A percentile compares a stretch with the other conserved stretches of the same genome.
phyloP scores from a whole-genome alignment of 2,888 invertebrate species.

The Andrena bucephala region DNA sequence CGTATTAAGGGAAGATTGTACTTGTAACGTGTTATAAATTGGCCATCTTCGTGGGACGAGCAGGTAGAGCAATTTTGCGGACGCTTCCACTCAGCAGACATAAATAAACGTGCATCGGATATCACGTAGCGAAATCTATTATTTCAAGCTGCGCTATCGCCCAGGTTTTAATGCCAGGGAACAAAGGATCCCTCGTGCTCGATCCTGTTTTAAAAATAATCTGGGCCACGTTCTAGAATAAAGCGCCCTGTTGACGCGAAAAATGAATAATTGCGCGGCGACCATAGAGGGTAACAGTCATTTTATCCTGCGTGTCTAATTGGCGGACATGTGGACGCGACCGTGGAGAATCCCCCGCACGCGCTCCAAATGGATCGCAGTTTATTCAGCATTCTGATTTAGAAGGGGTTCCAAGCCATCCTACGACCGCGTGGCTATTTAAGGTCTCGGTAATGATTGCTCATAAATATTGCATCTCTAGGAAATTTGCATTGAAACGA shows the following conservation, averaged over 20 bases:
- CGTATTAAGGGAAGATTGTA: constrained; percentile 71
- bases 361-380: constrained; percentile 74
- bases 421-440: constrained; percentile 78
- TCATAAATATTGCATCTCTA: constrained; percentile 25
- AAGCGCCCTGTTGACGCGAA: constrained; percentile 39
- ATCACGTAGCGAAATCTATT: neutral
- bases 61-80: constrained; percentile 69
- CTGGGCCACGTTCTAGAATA: constrained; percentile 20
- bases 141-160: neutral
- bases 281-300: constrained; percentile 54
- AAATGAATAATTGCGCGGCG: constrained; percentile 58
- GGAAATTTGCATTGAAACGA: constrained; percentile 4
- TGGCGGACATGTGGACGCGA: constrained; percentile 75
- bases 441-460: constrained; percentile 74
- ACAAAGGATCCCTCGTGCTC: neutral
- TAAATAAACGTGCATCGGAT: too few relatives aligned
- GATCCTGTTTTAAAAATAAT: constrained; percentile 29
- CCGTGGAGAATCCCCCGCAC: constrained; percentile 76
- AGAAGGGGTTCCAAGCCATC: constrained; percentile 76
- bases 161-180: neutral
- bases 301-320: constrained; percentile 73
- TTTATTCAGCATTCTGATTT: constrained; percentile 70
- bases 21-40: constrained; percentile 80
- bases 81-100: neutral
- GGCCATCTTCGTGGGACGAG: constrained; percentile 63